Conservation (phyloP, 2,113 vertebrate species). For the Pristiophorus japonicus region DNA sequence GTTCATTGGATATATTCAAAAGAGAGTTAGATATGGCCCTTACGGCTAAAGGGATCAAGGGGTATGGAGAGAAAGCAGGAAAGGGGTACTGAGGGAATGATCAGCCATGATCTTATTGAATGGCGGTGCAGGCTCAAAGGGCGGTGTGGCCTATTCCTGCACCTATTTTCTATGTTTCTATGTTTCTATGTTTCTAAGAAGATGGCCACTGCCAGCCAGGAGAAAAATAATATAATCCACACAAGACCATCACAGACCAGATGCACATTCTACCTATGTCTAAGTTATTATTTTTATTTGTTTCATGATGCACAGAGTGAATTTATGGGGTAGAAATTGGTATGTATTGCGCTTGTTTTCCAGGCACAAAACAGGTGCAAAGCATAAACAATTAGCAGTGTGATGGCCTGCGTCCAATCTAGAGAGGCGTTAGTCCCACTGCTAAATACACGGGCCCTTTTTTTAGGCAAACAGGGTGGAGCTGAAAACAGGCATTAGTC, state of each 20-base stretch:
- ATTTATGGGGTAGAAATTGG: neutral
- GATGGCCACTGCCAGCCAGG: neutral
- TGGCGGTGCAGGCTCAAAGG: no score
- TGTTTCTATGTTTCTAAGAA: no score
- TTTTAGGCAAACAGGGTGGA: neutral
- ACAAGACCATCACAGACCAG: neutral
- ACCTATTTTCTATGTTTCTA: no score
- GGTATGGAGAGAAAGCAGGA: no score
- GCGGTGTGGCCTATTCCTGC: no score
- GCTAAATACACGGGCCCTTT: neutral
- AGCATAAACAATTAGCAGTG: neutral
- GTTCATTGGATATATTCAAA: no score
- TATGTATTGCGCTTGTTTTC: neutral
- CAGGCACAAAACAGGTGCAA: neutral
- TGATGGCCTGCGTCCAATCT: neutral
- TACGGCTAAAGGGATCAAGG: no score
- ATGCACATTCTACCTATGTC: neutral
- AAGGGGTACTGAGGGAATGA: no score
- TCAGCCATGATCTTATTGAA: no score
- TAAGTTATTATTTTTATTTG: neutral
- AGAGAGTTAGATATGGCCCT: no score
- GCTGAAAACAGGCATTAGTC: neutral
- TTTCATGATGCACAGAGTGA: neutral
- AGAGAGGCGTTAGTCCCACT: neutral
- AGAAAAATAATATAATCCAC: neutral